These are phyloP conservation scores for Ochotona princeps DNA, from an alignment of 2,113 vertebrate genomes.

Conservation along the genomic window DNA sequence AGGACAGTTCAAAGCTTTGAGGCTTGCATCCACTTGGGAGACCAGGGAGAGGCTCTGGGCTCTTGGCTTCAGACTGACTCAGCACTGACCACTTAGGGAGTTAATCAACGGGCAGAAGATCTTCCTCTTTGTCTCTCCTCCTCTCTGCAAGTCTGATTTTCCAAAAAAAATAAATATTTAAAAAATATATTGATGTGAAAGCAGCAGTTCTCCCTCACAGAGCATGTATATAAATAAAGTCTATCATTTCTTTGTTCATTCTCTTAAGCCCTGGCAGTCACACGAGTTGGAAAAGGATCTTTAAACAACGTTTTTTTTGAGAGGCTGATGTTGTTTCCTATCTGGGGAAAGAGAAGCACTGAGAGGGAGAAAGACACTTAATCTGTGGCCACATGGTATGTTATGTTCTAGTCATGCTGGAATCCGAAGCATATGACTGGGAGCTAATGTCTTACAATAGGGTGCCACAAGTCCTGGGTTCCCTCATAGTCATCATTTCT, in stretches of 20 bases:
- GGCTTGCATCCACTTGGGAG: too few relatives aligned
- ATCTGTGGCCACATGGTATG: background rate
- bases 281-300: background rate
- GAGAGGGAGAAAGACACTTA: slow-evolving; percentile 7
- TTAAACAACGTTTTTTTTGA: background rate
- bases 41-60: too few relatives aligned
- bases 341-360: background rate
- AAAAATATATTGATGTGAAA: background rate
- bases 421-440: background rate
- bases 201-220: background rate
- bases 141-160: too few relatives aligned
- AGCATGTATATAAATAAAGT: background rate
- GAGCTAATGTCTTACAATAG: background rate
- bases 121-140: too few relatives aligned
- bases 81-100: too few relatives aligned
- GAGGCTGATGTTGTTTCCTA: background rate
- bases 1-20: too few relatives aligned
- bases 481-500: background rate
- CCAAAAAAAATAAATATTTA: too few relatives aligned
- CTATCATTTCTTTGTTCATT: slow-evolving; percentile 17
- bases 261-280: background rate
- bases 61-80: too few relatives aligned
- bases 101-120: too few relatives aligned
- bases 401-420: background rate
- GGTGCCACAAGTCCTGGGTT: background rate